Conservation (phyloP, 2,888 invertebrate species). For the Heteropelma amictum region DNA sequence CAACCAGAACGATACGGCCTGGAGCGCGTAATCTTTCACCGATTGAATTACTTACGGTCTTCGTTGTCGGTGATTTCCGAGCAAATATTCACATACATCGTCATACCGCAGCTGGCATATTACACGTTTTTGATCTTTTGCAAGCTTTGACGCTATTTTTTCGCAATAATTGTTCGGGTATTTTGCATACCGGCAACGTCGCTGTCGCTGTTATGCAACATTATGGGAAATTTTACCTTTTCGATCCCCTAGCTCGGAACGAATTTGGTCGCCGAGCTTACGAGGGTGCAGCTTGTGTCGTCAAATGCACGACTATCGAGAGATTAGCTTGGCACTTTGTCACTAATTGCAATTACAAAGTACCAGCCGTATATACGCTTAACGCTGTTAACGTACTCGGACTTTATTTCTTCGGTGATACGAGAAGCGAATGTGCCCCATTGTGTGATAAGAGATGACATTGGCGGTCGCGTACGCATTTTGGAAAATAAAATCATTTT, state of each 20-base stretch:
- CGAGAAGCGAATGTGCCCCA: slow-evolving; percentile 56
- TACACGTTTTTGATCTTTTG: slow-evolving; percentile 64
- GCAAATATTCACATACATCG: slow-evolving; percentile 64
- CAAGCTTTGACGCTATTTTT: slow-evolving; percentile 80
- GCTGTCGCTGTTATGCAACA: slow-evolving; percentile 81
- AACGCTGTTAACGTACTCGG: slow-evolving; percentile 68
- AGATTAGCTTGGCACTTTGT: slow-evolving; percentile 67
- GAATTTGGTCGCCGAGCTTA: slow-evolving; percentile 57
- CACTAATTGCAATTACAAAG: slow-evolving; percentile 63
- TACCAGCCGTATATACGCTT: slow-evolving; percentile 69
- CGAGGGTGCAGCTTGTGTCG: slow-evolving; percentile 67
- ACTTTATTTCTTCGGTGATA: slow-evolving; percentile 68
- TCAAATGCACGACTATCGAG: slow-evolving; percentile 65
- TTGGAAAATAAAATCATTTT: not conserved
- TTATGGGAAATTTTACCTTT: slow-evolving; percentile 80
- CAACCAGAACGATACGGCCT: slow-evolving; percentile 58
- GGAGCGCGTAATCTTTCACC: slow-evolving; percentile 68
- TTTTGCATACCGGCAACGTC: slow-evolving; percentile 79
- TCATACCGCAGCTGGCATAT: slow-evolving; percentile 67
- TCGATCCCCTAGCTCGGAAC: slow-evolving; percentile 81
- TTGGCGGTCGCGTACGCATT: not conserved
- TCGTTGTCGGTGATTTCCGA: slow-evolving; percentile 71
- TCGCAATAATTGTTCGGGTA: slow-evolving; percentile 80
- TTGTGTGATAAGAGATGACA: slow-evolving; percentile 52
- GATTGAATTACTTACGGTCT: slow-evolving; percentile 67